Conservation (phyloP, 2,888 invertebrate species). For the Eutolmus rufibarbis region DNA sequence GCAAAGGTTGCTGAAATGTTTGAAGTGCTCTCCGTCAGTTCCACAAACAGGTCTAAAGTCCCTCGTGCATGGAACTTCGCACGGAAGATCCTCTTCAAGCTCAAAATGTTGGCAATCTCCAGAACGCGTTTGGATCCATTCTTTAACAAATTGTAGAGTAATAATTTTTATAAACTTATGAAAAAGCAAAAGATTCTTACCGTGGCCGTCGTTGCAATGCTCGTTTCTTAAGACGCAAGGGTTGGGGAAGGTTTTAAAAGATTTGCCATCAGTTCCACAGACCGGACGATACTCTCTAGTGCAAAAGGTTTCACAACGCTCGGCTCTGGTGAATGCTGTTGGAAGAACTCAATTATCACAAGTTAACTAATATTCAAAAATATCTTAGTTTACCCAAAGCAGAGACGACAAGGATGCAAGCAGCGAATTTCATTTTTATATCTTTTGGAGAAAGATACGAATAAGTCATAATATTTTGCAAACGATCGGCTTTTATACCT, state of each 20-base stretch:
- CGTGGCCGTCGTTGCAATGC: neutral
- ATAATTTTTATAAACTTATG: no score
- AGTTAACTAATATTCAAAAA: neutral
- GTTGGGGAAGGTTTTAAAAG: neutral
- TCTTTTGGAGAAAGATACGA: no score
- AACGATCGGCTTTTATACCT: no score
- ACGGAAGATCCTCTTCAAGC: neutral
- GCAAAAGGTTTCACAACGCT: neutral
- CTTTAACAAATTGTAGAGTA: neutral
- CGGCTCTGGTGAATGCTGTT: neutral
- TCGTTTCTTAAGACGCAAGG: neutral
- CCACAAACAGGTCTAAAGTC: neutral
- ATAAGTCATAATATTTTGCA: no score
- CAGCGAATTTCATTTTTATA: neutral
- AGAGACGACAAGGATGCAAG: neutral
- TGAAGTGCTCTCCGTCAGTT: neutral
- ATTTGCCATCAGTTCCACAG: neutral
- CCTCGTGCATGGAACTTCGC: neutral
- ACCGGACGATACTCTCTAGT: neutral
- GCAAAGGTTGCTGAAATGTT: neutral
- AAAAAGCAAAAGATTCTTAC: neutral
- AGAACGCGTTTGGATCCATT: neutral
- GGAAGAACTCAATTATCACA: neutral
- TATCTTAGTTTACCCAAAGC: neutral
- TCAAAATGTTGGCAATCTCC: neutral